Evolutionary conservation across 1,140 invertebrate genomes (phyloP).

Genomic region (Drosophila tsacasi): DNA sequence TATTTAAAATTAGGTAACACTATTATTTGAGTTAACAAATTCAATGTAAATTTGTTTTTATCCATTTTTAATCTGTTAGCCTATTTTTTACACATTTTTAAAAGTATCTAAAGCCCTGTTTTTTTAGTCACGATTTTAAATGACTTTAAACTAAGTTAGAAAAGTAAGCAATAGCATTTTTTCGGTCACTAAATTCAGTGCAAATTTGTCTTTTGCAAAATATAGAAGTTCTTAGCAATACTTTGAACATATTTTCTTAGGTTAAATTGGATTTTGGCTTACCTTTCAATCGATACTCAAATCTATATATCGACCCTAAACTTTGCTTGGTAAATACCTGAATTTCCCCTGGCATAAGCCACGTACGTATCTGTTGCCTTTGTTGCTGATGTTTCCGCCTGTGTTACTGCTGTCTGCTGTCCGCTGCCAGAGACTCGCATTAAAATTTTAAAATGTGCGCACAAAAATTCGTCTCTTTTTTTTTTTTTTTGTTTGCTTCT

Average conservation of each 20-base stretch:
- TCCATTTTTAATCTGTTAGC: too few species aligned
- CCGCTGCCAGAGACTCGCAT: conserved; percentile 53
- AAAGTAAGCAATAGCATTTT: neutral
- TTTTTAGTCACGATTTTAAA: too few species aligned
- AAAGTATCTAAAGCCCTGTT: too few species aligned
- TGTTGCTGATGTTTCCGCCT: conserved; percentile 24
- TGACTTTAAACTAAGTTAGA: too few species aligned
- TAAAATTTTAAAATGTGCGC: conserved; percentile 75
- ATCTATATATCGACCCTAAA: neutral
- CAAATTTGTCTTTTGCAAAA: neutral
- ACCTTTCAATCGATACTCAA: neutral
- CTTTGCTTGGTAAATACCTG: neutral
- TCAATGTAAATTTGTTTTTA: too few species aligned
- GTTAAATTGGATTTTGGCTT: neutral
- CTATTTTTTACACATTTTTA: too few species aligned
- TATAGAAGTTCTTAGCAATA: neutral
- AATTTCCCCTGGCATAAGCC: neutral
- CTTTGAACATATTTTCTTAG: neutral
- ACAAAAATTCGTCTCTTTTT: conserved; percentile 37
- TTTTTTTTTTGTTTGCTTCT: too few species aligned
- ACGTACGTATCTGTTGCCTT: neutral
- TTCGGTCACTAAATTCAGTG: neutral
- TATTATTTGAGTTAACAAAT: too few species aligned
- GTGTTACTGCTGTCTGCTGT: conserved; percentile 15
- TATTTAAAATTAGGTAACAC: too few species aligned